Conservation (phyloP, 2,888 invertebrate species). For the Euproctis similis region DNA sequence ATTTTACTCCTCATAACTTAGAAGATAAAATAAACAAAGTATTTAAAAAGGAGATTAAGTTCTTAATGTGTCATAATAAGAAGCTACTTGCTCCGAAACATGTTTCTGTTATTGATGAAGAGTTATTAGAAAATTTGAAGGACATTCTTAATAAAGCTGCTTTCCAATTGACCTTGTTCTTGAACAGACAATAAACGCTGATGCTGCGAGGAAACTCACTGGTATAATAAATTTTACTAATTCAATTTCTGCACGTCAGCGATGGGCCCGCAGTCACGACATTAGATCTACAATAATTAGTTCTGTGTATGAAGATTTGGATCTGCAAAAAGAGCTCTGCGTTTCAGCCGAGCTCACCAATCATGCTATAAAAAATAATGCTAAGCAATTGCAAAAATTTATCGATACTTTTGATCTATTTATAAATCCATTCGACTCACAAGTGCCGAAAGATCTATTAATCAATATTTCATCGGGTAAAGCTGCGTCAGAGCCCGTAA, state of each 20-base stretch:
- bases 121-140: no score
- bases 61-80: background rate
- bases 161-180: conserved; percentile 18
- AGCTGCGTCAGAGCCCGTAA: conserved; percentile 9
- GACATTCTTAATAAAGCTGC: no score
- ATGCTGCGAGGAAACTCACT: conserved; percentile 28
- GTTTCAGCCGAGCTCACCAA: conserved; percentile 9
- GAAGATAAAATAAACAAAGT: background rate
- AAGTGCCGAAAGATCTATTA: conserved; percentile 7
- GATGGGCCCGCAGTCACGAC: background rate
- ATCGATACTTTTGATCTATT: conserved; percentile 9
- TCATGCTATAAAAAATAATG: conserved; percentile 13
- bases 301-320: background rate
- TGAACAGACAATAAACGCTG: conserved; percentile 37
- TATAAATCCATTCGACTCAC: conserved; percentile 13
- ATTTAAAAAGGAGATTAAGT: background rate
- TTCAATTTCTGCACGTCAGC: conserved; percentile 2
- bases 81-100: background rate
- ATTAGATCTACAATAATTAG: conserved; percentile 1
- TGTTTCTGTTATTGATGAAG: no score
- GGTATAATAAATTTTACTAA: conserved; percentile 16
- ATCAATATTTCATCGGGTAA: conserved; percentile 11
- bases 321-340: background rate
- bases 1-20: background rate
- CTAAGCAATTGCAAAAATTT: conserved; percentile 12